Base-by-base conservation (phyloP, 1,140 invertebrate genomes). In the Polypedilum pembai region DNA sequence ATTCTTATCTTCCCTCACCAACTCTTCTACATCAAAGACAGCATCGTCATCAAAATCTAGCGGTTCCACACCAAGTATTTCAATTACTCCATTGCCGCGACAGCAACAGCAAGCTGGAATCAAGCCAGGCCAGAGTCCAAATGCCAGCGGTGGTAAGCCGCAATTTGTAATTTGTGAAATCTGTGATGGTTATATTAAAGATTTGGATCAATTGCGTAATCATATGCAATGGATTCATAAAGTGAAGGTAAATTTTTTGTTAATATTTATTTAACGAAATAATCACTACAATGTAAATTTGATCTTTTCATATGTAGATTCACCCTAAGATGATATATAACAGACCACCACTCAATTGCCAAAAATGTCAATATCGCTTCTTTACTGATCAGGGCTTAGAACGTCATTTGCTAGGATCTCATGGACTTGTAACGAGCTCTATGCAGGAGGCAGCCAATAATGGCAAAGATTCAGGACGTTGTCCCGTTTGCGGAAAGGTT, bases 211-310 rank as follows among this genome's bases (percentile, higher is more conserved):
- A 83, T 84, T 96, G 56, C 85, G 94, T 76, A 95, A 94, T 82
- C 94, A 96, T 80, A 96, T 96, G 94, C 93, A 95, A 79, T 95
- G 93, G 93, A 95, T 95, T 80, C 94, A 96, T 80, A 95, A 96
- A 88, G 93, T 96, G 74, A 96, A 96, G 79, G 81, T 82, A 74
- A 74, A 17, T 69, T 5, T 69, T 21, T 1, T 10, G 20, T 40
- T 66, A 10, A 0, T 7, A 73, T 3, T 24, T 24, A 15, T 66
- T 74, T 33, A 65, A 20, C 18, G 15, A 15, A 17, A 66, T 66
- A n/a, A 69, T n/a, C 7, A 40, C 33, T 69, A 66, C 4, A 66
- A 40, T 65, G 65, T 72, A n/a, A n/a, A n/a, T n/a, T n/a, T n/a
- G 7, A 8, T 12, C 0, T 15, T 21, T 41, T 21, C 21, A 4